Conservation (phyloP, 2,888 invertebrate species). For the Amorpha juglandis region DNA sequence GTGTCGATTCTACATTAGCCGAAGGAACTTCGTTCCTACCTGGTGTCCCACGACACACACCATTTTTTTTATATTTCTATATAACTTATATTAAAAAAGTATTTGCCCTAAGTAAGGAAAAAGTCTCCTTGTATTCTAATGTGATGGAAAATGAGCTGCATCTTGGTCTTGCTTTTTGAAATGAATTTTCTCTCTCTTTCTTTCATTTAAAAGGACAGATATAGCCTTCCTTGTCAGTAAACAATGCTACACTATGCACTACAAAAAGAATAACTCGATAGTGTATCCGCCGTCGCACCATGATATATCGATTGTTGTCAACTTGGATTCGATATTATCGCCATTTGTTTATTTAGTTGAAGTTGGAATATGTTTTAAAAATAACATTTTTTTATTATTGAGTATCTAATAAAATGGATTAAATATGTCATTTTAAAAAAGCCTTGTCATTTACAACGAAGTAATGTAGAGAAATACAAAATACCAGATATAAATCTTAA, state of each 20-base stretch:
- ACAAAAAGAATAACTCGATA: constrained; percentile 71
- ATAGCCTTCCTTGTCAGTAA: constrained; percentile 72
- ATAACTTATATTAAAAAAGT: constrained; percentile 35
- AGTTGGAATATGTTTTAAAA: not conserved
- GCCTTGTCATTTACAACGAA: too few species aligned
- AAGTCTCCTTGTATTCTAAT: constrained; percentile 61
- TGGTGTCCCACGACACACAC: too few species aligned
- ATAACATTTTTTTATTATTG: not conserved
- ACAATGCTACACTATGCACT: constrained; percentile 79
- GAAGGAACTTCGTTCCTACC: too few species aligned
- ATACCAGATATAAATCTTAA: too few species aligned
- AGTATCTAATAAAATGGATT: too few species aligned
- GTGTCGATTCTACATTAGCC: too few species aligned
- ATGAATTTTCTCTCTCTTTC: constrained; percentile 52
- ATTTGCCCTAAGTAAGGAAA: constrained; percentile 50
- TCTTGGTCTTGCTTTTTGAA: constrained; percentile 47
- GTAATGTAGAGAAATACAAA: too few species aligned
- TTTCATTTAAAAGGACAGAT: constrained; percentile 38
- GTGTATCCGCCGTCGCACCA: constrained; percentile 52
- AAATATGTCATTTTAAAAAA: too few species aligned
- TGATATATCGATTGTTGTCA: constrained; percentile 50
- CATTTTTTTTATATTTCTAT: too few species aligned
- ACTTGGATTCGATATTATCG: constrained; percentile 41
- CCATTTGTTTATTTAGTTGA: constrained; percentile 28
- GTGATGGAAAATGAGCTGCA: constrained; percentile 61